These are phyloP conservation scores for Julus scandinavius DNA, from an alignment of 2,888 invertebrate species.

Conservation along the genomic window DNA sequence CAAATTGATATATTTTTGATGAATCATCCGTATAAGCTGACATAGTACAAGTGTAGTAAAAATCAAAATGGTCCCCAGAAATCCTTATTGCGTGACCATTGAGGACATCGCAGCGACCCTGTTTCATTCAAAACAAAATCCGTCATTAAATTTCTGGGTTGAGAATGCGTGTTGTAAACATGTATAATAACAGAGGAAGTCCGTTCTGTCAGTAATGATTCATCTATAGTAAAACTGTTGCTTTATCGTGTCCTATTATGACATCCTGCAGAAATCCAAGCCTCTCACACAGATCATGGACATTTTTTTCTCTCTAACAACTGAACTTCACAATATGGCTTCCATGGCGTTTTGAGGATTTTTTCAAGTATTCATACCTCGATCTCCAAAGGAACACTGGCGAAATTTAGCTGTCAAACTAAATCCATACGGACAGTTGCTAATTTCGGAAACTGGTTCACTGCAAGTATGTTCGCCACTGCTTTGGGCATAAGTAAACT, in stretches of 20 bases:
- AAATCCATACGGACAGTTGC: constrained; percentile 74
- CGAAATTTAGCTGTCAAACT: constrained; percentile 71
- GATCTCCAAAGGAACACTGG: constrained; percentile 71
- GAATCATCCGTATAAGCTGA: not conserved
- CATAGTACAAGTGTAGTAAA: not conserved
- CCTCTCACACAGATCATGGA: no score
- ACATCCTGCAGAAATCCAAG: no score
- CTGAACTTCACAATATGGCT: not conserved
- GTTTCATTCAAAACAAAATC: constrained; percentile 36
- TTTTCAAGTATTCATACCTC: constrained; percentile 66
- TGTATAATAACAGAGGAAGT: not conserved
- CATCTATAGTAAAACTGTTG: not conserved
- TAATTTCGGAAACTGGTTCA: constrained; percentile 70
- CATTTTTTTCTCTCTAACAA: not conserved
- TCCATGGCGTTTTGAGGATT: not conserved
- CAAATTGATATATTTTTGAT: not conserved
- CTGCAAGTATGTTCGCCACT: constrained; percentile 70
- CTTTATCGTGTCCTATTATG: not conserved
- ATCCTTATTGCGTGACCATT: not conserved
- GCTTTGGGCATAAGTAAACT: constrained; percentile 70
- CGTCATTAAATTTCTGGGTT: not conserved
- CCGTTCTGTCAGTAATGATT: not conserved
- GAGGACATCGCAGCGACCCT: not conserved
- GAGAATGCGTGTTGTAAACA: not conserved
- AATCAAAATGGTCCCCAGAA: not conserved